A percentile compares a stretch with the other conserved stretches of the same genome.
Conservation (phyloP, 1,140 invertebrate genomes). For the Pseudomyrmex pallidus region DNA sequence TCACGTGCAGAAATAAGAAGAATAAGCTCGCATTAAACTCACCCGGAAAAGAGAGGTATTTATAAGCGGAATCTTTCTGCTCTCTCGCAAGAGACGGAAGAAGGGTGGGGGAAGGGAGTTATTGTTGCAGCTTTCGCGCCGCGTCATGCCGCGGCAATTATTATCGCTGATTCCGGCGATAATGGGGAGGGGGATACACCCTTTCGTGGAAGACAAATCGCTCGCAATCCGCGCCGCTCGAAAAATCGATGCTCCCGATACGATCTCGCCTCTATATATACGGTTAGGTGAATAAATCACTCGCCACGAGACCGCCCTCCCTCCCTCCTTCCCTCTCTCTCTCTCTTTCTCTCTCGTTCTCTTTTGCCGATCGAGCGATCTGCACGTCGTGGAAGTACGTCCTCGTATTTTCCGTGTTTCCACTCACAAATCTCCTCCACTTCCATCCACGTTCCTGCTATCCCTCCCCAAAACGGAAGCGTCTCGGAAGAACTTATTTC, state of each 20-base stretch:
- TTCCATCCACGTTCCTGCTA: constrained; percentile 61
- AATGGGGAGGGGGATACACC: constrained; percentile 4
- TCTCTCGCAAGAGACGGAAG: neutral
- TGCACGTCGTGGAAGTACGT: constrained; percentile 50
- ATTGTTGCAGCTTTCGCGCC: neutral
- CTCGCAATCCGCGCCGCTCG: constrained; percentile 53
- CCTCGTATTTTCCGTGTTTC: constrained; percentile 64
- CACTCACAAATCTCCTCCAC: constrained; percentile 65
- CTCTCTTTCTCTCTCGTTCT: no score
- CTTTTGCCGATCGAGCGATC: constrained; percentile 13
- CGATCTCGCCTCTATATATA: constrained; percentile 52
- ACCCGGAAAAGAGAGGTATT: neutral
- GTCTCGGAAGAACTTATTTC: constrained; percentile 66
- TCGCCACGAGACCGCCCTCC: constrained; percentile 36
- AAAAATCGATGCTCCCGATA: constrained; percentile 59
- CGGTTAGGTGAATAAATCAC: constrained; percentile 51
- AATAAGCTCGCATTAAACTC: constrained; percentile 8
- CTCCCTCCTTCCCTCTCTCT: neutral
- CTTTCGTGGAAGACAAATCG: constrained; percentile 50
- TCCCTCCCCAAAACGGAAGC: constrained; percentile 61
- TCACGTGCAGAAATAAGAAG: constrained; percentile 13
- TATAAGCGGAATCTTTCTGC: constrained; percentile 6
- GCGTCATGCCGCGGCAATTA: constrained; percentile 45
- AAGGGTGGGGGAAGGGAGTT: neutral
- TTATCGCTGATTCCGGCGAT: constrained; percentile 40